Percentiles rank a stretch among this genome's conserved stretches.
phyloP scores from a whole-genome alignment of 2,888 invertebrate genomes.

The Osmoderma eremita region DNA sequence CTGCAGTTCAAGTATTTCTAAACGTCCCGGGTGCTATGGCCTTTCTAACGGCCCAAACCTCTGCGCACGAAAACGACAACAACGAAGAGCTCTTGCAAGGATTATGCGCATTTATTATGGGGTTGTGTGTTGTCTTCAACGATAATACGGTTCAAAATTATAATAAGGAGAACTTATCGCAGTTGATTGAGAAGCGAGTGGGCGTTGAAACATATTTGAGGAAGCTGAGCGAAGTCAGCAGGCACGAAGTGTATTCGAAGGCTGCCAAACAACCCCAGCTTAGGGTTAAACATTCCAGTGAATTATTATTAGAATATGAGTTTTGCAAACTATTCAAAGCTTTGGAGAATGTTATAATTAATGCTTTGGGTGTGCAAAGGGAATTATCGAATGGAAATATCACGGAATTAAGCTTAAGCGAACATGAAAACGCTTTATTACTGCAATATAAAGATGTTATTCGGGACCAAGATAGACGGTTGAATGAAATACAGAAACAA shows the following conservation, averaged over 20 bases:
- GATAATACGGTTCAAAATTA: slow-evolving; percentile 82
- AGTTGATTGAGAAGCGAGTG: slow-evolving; percentile 88
- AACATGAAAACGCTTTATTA: slow-evolving; percentile 67
- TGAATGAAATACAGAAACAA: slow-evolving; percentile 66
- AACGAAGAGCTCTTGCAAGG: slow-evolving; percentile 85
- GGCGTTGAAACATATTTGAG: slow-evolving; percentile 89
- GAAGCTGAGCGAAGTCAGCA: slow-evolving; percentile 85
- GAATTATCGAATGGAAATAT: slow-evolving; percentile 64
- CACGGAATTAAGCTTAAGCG: slow-evolving; percentile 65
- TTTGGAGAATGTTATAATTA: slow-evolving; percentile 71
- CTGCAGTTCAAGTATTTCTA: slow-evolving; percentile 86
- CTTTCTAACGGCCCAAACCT: slow-evolving; percentile 83
- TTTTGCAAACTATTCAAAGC: slow-evolving; percentile 92
- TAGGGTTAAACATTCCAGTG: slow-evolving; percentile 76
- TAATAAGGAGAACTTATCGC: slow-evolving; percentile 80
- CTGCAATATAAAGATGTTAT: slow-evolving; percentile 91
- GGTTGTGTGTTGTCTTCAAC: slow-evolving; percentile 90
- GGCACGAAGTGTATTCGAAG: slow-evolving; percentile 90
- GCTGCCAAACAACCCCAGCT: slow-evolving; percentile 95
- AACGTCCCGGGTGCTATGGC: slow-evolving; percentile 79
- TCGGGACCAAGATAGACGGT: slow-evolving; percentile 83
- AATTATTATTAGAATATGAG: slow-evolving; percentile 92
- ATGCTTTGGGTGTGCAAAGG: slow-evolving; percentile 65
- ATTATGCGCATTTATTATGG: slow-evolving; percentile 84
- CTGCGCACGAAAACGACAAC: slow-evolving; percentile 88